These are phyloP conservation scores for Eira barbara DNA, from an alignment of 2,113 vertebrate species.

Conservation along the genomic window DNA sequence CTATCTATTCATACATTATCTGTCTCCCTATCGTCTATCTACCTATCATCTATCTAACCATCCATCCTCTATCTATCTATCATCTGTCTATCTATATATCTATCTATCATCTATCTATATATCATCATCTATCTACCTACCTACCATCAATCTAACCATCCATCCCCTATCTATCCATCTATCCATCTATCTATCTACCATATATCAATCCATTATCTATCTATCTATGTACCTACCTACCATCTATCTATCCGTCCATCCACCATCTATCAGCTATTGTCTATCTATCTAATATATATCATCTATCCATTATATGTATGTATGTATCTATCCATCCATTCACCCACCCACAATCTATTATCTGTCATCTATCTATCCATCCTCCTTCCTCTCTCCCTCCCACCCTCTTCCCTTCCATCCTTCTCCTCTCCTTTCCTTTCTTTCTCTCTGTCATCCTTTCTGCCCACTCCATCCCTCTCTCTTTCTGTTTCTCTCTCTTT, in stretches of 20 bases:
- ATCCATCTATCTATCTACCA: not conserved
- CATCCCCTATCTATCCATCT: too few relatives aligned
- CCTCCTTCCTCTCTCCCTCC: not conserved
- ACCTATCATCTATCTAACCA: not conserved
- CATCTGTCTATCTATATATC: not conserved
- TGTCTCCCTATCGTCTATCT: too few relatives aligned
- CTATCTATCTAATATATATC: not conserved
- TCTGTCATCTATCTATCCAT: not conserved
- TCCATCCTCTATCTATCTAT: not conserved
- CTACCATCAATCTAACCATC: not conserved
- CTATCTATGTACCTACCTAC: too few relatives aligned
- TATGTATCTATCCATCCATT: not conserved
- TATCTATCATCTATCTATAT: not conserved
- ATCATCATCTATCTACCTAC: not conserved
- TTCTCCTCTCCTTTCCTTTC: not conserved
- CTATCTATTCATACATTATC: too few relatives aligned
- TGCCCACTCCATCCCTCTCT: not conserved
- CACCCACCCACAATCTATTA: not conserved
- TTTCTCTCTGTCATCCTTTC: not conserved
- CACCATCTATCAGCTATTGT: not conserved
- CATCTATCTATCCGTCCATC: not conserved
- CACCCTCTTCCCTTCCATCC: not conserved
- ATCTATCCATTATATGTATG: not conserved
- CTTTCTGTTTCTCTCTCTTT: not conserved
- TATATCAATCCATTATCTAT: not conserved